These are phyloP conservation scores for Clostera curtula DNA, from an alignment of 2,888 invertebrate species.

Conservation along the genomic window DNA sequence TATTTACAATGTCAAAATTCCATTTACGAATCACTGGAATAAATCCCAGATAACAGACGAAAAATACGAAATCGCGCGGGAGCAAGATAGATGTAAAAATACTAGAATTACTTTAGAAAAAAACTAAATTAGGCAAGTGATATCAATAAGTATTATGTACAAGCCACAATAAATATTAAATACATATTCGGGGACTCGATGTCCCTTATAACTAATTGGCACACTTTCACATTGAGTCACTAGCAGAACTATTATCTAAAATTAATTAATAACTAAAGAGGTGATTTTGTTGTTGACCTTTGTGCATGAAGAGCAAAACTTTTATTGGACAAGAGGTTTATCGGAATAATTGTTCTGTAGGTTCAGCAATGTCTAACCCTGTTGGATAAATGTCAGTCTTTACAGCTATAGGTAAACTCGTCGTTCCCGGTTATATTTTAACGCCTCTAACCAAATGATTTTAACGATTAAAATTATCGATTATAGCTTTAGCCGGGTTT, in stretches of 20 bases:
- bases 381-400: too few species aligned
- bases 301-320: background rate
- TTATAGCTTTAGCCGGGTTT: too few species aligned
- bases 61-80: too few species aligned
- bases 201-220: constrained; percentile 63
- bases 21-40: constrained; percentile 6
- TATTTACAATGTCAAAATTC: constrained; percentile 7
- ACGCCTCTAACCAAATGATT: too few species aligned
- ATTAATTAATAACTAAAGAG: constrained; percentile 54
- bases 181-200: constrained; percentile 41
- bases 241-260: constrained; percentile 71
- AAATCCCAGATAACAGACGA: constrained; percentile 6
- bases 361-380: too few species aligned
- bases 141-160: constrained; percentile 43
- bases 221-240: constrained; percentile 72
- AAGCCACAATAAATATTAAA: constrained; percentile 59
- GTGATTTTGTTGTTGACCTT: constrained; percentile 31
- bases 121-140: constrained; percentile 30
- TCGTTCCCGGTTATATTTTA: too few species aligned
- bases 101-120: constrained; percentile 23
- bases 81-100: constrained; percentile 21
- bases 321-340: too few species aligned
- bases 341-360: too few species aligned
- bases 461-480: too few species aligned
- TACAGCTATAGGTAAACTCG: too few species aligned